Evolutionary conservation across 2,797 vertebrate species (phyloP).

Genomic region (Rachycentron canadum): DNA sequence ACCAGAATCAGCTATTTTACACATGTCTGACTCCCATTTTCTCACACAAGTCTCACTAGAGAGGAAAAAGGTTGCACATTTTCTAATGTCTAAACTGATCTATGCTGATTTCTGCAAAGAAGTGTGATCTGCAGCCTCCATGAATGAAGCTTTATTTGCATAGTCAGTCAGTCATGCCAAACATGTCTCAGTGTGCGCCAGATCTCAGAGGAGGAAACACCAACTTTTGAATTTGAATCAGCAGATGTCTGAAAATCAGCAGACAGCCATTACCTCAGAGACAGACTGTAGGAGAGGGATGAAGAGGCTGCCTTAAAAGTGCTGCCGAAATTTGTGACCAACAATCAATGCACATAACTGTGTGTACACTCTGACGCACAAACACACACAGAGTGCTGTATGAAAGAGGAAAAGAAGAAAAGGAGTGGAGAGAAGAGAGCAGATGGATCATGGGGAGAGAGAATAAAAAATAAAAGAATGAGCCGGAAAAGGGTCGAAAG

Average conservation of each 20-base stretch:
- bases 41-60: slow-evolving; percentile 1
- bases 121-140: slow-evolving; percentile 53
- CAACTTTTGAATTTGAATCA: slow-evolving; percentile 75
- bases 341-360: slow-evolving; percentile 41
- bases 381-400: slow-evolving; percentile 19
- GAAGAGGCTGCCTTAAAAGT: slow-evolving; percentile 37
- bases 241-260: slow-evolving; percentile 69
- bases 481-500: slow-evolving; percentile 59
- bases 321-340: slow-evolving; percentile 43
- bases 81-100: slow-evolving; percentile 31
- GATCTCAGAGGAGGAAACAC: slow-evolving; percentile 66
- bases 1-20: not conserved
- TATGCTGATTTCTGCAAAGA: slow-evolving; percentile 55
- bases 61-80: not conserved
- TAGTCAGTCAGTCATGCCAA: slow-evolving; percentile 57
- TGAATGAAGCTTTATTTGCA: slow-evolving; percentile 72
- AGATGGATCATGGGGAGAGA: slow-evolving; percentile 65
- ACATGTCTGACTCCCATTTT: slow-evolving; percentile 1
- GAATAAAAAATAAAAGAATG: slow-evolving; percentile 60
- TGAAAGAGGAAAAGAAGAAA: slow-evolving; percentile 9
- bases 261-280: slow-evolving; percentile 66
- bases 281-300: slow-evolving; percentile 43
- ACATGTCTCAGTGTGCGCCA: slow-evolving; percentile 47
- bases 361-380: slow-evolving; percentile 20
- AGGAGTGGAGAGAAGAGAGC: slow-evolving; percentile 5